Base-by-base conservation (phyloP, 1,140 invertebrate species). In the Panulirus ornatus region DNA sequence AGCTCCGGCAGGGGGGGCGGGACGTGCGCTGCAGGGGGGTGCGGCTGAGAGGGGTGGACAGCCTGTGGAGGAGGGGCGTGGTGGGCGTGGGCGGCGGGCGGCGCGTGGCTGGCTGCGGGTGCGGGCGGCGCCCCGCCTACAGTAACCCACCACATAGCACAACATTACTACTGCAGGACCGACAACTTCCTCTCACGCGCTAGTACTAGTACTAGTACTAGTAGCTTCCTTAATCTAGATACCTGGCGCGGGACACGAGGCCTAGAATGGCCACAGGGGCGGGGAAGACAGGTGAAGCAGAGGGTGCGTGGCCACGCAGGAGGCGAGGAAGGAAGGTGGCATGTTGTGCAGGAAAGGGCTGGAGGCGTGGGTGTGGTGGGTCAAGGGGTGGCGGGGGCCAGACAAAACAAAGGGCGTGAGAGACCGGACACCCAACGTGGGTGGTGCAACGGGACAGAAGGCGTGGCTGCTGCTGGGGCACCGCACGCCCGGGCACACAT, bases 1-100 rank as follows among this genome's bases (percentile, higher is more conserved):
- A 92, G 66, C 82, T 92, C 92, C 47, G 92, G 92, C 30, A 92
- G 91, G 76, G 92, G 92, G 84, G 92, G 92, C 87, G 92, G 92
- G 30, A 54, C 92, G 86, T 91, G 90, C 11, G 89, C 91, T n/a
- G 90, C 85, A 44, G 90, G 89, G 86, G 90, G 89, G 81, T 92
- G 91, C 51, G 81, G 66, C 66, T 78, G 86, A 79, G 81, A 73
- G 30, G 84, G 63, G 84, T 92, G 91, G 22, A 84, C 88, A 40
- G 86, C 79, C 75, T 84, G 82, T 83, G 84, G 51, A 66, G 87
- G 88, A 66, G 85, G 85, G 70, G 86, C 92, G 78, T 91, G 92
- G 81, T 89, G 91, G 38, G 70, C 90, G 86, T 92, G 92, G 82
- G 92, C 92, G 73, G 90, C 90, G 51, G 92, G 92, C 66, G 92